Base-by-base conservation (phyloP, 1,140 invertebrate species). In the Scaptomyza graminum region DNA sequence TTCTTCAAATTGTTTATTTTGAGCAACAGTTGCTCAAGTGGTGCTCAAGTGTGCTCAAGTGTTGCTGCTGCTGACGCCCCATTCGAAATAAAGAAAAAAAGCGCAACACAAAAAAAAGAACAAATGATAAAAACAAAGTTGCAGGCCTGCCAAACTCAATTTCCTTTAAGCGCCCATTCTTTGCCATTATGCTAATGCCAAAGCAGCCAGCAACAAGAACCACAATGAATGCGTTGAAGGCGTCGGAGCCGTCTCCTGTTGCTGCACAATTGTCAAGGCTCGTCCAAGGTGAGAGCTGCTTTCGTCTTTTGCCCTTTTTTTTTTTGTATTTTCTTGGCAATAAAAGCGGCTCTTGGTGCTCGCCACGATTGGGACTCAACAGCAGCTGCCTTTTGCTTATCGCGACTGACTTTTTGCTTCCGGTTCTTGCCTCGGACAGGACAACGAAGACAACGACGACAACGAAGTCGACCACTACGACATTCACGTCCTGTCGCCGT, bases 341-440 rank as follows among this genome's bases (percentile, higher is more conserved):
- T 81, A 81, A 87, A 81, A 80, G 31, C 51, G 54, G 47, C 54
- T 64, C 64, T 75, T 64, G 79, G 55, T 63, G 77, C 66, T 72
- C 63, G 79, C 74, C 31, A 1, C 31, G 31, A 34, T 8, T 68
- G 77, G 43, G 41, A 16, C 59, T 34, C 31, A 34, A 34, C 55
- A 39, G 51, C 59, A 55, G 61, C 62, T 67, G 44, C 25, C 60
- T 22, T 22, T 56, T 77, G 74, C 81, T 85, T 87, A 87, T 87
- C 82, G 79, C 83, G 66, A 34, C 79, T 88, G 82, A 87, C 83
- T 87, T 88, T 75, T 68, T 76, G 82, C 75, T 83, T 87, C 82
- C 82, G 82, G 82, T 88, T 82, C 75, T 72, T 70, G 66, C 52
- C 75, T 69, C 73, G 67, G 47, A 34, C 65, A 68, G 65, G 65